These are phyloP conservation scores for Podocnemis expansa DNA, from an alignment of 2,113 vertebrate species.

Conservation along the genomic window DNA sequence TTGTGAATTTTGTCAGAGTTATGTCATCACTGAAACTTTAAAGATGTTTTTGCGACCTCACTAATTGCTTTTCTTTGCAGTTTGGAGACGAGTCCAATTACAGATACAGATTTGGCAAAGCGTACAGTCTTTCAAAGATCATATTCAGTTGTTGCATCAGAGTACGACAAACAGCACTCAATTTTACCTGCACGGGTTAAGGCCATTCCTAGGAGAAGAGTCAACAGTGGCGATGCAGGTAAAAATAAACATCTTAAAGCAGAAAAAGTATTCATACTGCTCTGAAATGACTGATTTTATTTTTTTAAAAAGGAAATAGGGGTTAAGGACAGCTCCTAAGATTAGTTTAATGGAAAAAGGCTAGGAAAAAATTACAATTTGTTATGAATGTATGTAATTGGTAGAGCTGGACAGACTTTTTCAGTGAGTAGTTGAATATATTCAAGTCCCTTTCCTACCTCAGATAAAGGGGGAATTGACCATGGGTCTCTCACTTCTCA, in stretches of 20 bases:
- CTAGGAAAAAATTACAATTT: background rate
- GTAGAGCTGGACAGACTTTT: background rate
- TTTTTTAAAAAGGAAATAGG: background rate
- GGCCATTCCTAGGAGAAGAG: conserved; percentile 94
- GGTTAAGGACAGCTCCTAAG: background rate
- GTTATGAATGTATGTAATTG: background rate
- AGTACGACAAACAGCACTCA: conserved; percentile 98
- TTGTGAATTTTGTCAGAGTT: background rate
- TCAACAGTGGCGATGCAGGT: conserved; percentile 98
- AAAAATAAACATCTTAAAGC: conserved; percentile 17
- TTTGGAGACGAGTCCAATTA: conserved; percentile 97
- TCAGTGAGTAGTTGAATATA: background rate
- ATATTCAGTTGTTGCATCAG: conserved; percentile 97
- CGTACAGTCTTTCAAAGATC: conserved; percentile 97
- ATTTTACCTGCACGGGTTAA: conserved; percentile 95
- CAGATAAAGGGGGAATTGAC: background rate
- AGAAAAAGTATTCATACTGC: background rate
- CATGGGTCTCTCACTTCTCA: background rate
- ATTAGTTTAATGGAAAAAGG: background rate
- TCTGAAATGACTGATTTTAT: background rate
- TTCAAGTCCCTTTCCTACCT: background rate
- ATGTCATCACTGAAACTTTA: background rate
- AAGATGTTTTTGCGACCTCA: background rate
- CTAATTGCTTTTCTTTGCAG: conserved; percentile 69
- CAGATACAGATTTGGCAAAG: conserved; percentile 95